Evolutionary conservation across 1,140 invertebrate genomes (phyloP).

Genomic region (Antheraea pernyi): DNA sequence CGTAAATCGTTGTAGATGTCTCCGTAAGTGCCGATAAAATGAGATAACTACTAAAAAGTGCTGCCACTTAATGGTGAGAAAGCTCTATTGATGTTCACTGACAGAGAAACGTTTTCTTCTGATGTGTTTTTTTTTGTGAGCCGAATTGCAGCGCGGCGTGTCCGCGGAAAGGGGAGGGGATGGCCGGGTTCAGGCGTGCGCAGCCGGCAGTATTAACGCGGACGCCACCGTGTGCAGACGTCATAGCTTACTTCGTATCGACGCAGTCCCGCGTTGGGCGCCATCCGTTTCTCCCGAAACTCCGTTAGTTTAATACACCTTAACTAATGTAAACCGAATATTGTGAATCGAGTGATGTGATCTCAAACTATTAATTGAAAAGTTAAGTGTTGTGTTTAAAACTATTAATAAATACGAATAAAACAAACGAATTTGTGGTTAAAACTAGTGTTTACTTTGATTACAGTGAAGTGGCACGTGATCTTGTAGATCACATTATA

Average conservation of each 20-base stretch:
- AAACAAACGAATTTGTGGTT: constrained; percentile 30
- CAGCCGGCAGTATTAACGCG: constrained; percentile 59
- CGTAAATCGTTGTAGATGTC: constrained; percentile 54
- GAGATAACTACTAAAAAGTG: constrained; percentile 60
- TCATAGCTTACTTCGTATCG: constrained; percentile 16
- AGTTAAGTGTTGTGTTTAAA: constrained; percentile 12
- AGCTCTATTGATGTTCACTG: constrained; percentile 56
- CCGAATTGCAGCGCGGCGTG: constrained; percentile 58
- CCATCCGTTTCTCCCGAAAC: constrained; percentile 23
- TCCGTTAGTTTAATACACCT: neutral
- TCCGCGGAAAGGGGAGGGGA: constrained; percentile 38
- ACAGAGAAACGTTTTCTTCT: constrained; percentile 65
- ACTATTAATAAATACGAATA: constrained; percentile 5
- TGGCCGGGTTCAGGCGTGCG: constrained; percentile 71
- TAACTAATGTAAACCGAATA: constrained; percentile 4
- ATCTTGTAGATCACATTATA: constrained; percentile 19
- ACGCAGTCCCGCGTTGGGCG: constrained; percentile 49
- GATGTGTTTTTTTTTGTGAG: constrained; percentile 67
- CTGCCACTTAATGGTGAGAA: constrained; percentile 53
- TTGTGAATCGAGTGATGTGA: constrained; percentile 12
- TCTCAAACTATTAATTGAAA: neutral
- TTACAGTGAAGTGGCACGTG: constrained; percentile 38
- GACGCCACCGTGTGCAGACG: constrained; percentile 34
- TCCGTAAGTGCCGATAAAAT: constrained; percentile 52
- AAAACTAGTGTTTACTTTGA: constrained; percentile 31